Evolutionary conservation across 2,113 vertebrate genomes (phyloP).

Genomic region (Otus sunia): DNA sequence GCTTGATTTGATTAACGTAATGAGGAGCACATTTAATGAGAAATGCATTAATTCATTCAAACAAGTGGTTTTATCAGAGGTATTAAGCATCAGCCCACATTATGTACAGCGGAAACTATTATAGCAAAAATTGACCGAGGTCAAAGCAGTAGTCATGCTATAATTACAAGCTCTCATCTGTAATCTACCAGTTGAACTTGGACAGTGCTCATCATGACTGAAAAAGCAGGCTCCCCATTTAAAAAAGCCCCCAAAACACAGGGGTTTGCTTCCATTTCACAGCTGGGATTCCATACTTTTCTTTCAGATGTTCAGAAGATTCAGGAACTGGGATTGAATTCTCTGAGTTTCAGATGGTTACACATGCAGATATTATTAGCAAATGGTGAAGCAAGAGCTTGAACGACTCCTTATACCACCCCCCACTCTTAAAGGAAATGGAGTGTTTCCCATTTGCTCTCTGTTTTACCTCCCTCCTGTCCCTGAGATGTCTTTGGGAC

Average conservation of each 20-base stretch:
- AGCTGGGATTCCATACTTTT: background rate
- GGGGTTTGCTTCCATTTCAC: background rate
- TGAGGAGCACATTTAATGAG: constrained; percentile 63
- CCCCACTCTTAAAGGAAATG: background rate
- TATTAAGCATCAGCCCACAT: constrained; percentile 49
- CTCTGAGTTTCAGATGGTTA: background rate
- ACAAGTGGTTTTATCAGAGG: constrained; percentile 60
- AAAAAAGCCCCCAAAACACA: background rate
- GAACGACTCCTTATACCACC: background rate
- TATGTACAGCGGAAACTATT: constrained; percentile 32
- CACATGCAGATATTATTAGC: background rate
- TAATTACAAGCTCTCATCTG: constrained; percentile 34
- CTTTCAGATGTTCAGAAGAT: background rate
- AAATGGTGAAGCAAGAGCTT: background rate
- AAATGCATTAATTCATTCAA: constrained; percentile 62
- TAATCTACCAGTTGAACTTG: constrained; percentile 7
- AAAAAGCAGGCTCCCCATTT: background rate
- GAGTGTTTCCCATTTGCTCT: background rate
- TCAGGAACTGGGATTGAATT: background rate
- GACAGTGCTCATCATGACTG: background rate
- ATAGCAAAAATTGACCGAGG: constrained; percentile 41
- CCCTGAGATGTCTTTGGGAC: background rate
- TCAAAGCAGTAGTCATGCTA: constrained; percentile 6
- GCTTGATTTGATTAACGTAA: constrained; percentile 66
- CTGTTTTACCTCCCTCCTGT: background rate